phyloP scores from a whole-genome alignment of 2,113 vertebrate genomes.

The Xyliphius kryptos region DNA sequence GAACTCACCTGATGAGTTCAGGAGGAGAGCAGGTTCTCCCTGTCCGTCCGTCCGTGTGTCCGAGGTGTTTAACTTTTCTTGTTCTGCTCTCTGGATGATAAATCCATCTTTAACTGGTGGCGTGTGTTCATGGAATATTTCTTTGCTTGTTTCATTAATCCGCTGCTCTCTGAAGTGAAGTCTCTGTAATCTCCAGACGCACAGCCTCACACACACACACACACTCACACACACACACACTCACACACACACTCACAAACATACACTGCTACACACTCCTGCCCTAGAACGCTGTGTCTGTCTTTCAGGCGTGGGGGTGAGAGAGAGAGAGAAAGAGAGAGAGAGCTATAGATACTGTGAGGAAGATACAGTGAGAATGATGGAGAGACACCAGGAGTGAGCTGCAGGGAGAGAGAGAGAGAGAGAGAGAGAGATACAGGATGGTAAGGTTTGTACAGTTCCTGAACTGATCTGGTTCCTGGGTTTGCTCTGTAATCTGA shows the following conservation, averaged over 20 bases:
- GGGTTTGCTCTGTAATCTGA: neutral
- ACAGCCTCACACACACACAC: neutral
- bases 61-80: neutral
- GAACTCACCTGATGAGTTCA: neutral
- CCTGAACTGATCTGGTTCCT: neutral
- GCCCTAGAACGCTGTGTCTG: conserved; percentile 13
- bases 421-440: neutral
- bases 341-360: neutral
- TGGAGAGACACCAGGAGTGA: neutral
- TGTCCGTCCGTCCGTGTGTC: neutral
- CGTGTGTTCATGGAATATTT: neutral
- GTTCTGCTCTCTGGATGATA: neutral
- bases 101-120: neutral
- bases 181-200: conserved; percentile 12
- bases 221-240: neutral
- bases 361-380: neutral
- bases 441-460: neutral
- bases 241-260: neutral
- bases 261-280: conserved; percentile 3
- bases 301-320: neutral
- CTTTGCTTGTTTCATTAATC: neutral
- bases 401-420: neutral
- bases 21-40: no score
- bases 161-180: neutral
- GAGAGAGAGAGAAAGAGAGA: neutral